A percentile compares a stretch with the other conserved stretches of the same genome.
Evolutionary conservation across 1,140 invertebrate genomes (phyloP).

Genomic region (Platorchestia sp.): DNA sequence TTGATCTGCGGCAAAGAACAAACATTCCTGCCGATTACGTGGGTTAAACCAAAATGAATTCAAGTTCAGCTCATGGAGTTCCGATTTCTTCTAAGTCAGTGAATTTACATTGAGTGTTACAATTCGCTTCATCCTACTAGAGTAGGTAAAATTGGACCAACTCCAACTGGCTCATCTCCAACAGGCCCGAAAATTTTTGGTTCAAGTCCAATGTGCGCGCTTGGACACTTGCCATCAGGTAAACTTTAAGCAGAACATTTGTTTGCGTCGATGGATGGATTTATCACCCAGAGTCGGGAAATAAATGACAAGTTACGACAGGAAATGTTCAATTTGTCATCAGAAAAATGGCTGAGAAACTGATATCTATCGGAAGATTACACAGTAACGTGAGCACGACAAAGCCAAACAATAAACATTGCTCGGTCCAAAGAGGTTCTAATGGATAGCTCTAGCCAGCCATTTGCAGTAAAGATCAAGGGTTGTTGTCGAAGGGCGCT

Average conservation of each 20-base stretch:
- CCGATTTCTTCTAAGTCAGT: too few species aligned
- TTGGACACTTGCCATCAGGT: not conserved
- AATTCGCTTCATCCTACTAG: not conserved
- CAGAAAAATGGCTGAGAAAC: not conserved
- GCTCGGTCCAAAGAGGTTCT: not conserved
- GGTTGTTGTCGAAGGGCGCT: not conserved
- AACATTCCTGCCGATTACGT: not conserved
- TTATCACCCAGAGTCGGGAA: not conserved
- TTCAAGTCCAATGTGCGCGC: not conserved
- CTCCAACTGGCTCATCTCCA: too few species aligned
- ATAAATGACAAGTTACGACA: not conserved
- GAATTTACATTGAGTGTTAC: too few species aligned
- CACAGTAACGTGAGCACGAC: not conserved
- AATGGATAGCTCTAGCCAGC: not conserved
- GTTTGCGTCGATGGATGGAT: not conserved
- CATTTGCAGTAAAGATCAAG: not conserved
- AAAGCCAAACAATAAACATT: not conserved
- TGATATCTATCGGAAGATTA: not conserved
- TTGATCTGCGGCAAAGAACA: constrained; percentile 76
- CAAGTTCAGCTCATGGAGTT: not conserved
- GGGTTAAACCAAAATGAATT: not conserved
- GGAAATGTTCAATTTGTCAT: not conserved
- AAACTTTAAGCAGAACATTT: not conserved
- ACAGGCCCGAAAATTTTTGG: not conserved
- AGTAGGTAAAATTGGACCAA: too few species aligned